phyloP scores from a whole-genome alignment of 2,113 vertebrate species.

The Labeo rohita region DNA sequence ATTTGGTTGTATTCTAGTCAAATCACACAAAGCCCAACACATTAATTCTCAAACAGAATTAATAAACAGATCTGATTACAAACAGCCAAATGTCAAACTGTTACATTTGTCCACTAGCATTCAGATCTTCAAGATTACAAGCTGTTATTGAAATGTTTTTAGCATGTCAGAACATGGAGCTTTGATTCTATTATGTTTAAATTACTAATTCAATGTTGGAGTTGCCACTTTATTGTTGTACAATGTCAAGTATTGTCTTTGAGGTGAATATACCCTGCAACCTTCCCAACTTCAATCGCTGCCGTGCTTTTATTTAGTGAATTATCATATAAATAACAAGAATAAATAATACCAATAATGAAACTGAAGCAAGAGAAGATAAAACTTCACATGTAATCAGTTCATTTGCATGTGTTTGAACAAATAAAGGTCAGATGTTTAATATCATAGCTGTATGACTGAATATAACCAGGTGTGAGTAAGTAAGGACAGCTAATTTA shows the following conservation, averaged over 20 bases:
- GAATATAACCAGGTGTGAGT: not conserved
- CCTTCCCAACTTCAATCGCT: not conserved
- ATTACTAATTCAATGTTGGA: not conserved
- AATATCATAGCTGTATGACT: not conserved
- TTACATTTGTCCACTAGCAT: not conserved
- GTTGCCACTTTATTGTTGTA: not conserved
- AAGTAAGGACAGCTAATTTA: not conserved
- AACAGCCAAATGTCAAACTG: not conserved
- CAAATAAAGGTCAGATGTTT: conserved; percentile 8
- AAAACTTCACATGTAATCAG: not conserved
- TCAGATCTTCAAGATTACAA: not conserved
- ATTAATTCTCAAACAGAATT: not conserved
- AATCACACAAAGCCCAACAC: not conserved
- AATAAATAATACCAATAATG: not conserved
- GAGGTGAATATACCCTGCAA: not conserved
- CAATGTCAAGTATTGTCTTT: conserved; percentile 3
- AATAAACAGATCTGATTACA: not conserved
- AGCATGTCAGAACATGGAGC: not conserved
- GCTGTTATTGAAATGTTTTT: not conserved
- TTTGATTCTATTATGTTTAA: not conserved
- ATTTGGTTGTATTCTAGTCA: not conserved
- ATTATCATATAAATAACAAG: conserved; percentile 16
- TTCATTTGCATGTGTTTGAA: conserved; percentile 11
- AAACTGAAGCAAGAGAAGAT: not conserved
- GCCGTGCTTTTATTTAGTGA: not conserved